A percentile compares a stretch with the other conserved stretches of the same genome.
Evolutionary conservation across 2,797 vertebrate genomes (phyloP).

Genomic region (Discoglossus pictus): DNA sequence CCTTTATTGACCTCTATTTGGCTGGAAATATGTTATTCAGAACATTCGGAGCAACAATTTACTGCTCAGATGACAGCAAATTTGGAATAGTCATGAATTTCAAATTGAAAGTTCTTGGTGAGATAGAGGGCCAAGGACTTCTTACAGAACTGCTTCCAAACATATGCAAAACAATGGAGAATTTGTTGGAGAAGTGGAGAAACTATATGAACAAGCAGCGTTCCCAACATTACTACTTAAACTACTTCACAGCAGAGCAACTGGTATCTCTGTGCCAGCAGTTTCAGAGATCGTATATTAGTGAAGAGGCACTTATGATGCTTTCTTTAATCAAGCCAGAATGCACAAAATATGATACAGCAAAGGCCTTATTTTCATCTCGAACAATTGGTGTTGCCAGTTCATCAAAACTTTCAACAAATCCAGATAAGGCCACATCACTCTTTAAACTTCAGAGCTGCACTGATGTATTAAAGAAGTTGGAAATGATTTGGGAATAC

Average conservation of each 20-base stretch:
- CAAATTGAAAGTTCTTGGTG: conserved; percentile 56
- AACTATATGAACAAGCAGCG: conserved; percentile 80
- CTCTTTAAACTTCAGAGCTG: background rate
- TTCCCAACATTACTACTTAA: conserved; percentile 81
- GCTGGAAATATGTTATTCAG: conserved; percentile 91
- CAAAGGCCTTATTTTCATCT: background rate
- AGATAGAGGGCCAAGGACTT: conserved; percentile 70
- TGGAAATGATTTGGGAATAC: conserved; percentile 72
- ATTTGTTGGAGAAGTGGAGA: conserved; percentile 79
- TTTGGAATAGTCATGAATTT: conserved; percentile 78
- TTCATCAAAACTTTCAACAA: background rate
- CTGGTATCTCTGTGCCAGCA: conserved; percentile 84
- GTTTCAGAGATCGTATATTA: conserved; percentile 67
- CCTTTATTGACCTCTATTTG: conserved; percentile 83
- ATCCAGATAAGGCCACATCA: background rate
- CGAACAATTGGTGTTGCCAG: accelerated
- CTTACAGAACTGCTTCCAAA: conserved; percentile 73
- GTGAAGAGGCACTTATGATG: conserved; percentile 78
- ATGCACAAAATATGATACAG: conserved; percentile 71
- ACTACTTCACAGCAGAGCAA: conserved; percentile 92
- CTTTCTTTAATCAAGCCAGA: conserved; percentile 81
- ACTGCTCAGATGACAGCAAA: conserved; percentile 62
- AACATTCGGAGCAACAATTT: conserved; percentile 77
- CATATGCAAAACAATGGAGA: conserved; percentile 87
- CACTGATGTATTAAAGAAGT: conserved; percentile 24